Percentiles rank a stretch among this genome's conserved stretches.
phyloP scores from a whole-genome alignment of 2,113 vertebrate species.

The Nannospalax galili region DNA sequence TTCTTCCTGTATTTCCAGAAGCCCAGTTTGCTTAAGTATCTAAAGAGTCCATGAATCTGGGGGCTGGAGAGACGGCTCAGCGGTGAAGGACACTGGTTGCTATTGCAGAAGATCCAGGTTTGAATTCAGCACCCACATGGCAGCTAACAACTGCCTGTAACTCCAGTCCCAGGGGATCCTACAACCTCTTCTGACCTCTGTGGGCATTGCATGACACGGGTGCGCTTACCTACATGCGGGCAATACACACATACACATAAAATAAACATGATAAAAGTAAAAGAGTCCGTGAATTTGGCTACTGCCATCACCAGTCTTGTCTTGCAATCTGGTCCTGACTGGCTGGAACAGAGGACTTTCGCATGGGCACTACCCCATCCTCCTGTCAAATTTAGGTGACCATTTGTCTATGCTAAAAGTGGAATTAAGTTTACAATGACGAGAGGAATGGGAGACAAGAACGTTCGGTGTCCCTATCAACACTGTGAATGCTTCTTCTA shows the following conservation, averaged over 20 bases:
- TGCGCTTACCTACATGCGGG: too few species aligned
- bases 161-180: too few species aligned
- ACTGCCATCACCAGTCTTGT: accelerated
- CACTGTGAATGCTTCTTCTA: accelerated
- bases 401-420: neutral
- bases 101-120: too few species aligned
- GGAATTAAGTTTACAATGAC: neutral
- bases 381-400: neutral
- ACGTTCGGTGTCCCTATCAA: neutral
- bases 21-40: neutral
- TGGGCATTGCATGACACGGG: too few species aligned
- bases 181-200: too few species aligned
- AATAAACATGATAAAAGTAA: too few species aligned
- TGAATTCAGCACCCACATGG: too few species aligned
- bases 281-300: neutral
- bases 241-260: too few species aligned
- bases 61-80: too few species aligned
- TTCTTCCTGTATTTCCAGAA: neutral
- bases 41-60: neutral
- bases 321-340: accelerated
- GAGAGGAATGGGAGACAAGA: neutral
- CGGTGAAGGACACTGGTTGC: too few species aligned
- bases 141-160: too few species aligned
- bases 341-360: too few species aligned
- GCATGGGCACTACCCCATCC: accelerated